Base-by-base conservation (phyloP, 2,113 vertebrate species). In the Pelodiscus sinensis region DNA sequence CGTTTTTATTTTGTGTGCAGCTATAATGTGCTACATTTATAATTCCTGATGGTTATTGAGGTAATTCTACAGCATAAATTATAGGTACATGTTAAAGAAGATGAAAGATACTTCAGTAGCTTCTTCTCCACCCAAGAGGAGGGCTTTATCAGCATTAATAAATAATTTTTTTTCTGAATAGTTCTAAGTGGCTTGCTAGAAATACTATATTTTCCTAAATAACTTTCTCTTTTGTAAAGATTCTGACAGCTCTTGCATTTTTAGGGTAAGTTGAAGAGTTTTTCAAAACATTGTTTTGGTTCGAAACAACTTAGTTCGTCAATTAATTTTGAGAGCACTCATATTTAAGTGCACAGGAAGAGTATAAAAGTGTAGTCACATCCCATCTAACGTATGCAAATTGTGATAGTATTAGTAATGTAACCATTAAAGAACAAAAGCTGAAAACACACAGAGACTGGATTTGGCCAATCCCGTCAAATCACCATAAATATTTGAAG, bases 401-500 rank as follows among this genome's bases (percentile, higher is more conserved):
- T 96, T 92, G 87, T 91, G 91, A 56, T 95, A 96, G 93, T 94
- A 86, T 94, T 44, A 89, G 96, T 97, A 97, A 97, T 96, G 94
- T 91, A 92, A 88, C 96, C 88, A 89, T 97, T 97, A 95, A 92
- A 96, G 97, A 96, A 98, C 96, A 98, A 98, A 98, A 97, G 96
- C 96, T 97, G 97, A 92, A 91, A 97, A 96, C 94, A 71, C 90
- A 94, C 81, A 97, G 96, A 56, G 95, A 91, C 94, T 82, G 94
- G 91, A 93, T 96, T 96, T 94, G 92, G 95, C 95, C 97, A 97
- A 87, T 95, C 95, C 97, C 96, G 94, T 97, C 92, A 87, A 97
- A 98, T 97, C 98, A 97, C 95, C 97, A 98, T 98, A 97, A 98
- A 97, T 97, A 97, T 96, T 96, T 97, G 96, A 94, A 96, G 96